Evolutionary conservation across 2,888 invertebrate genomes (phyloP).

Genomic region (Caenorhabditis imperialis): DNA sequence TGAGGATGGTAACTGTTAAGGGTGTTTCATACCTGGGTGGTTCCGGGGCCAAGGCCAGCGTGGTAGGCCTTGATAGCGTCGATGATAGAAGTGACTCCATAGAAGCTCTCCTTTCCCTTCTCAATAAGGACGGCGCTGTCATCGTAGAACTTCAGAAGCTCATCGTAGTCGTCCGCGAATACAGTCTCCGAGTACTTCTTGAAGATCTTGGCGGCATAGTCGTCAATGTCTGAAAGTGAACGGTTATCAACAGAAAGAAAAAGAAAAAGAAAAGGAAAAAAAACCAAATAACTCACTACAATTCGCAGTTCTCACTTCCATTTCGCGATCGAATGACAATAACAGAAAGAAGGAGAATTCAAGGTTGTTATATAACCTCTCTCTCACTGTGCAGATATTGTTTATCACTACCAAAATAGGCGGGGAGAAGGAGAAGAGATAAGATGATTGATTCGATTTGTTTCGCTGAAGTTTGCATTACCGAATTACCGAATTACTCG

Average conservation of each 20-base stretch:
- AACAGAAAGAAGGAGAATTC: too few relatives aligned
- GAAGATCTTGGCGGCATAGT: constrained; percentile 39
- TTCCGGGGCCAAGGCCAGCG: constrained; percentile 38
- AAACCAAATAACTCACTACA: constrained; percentile 38
- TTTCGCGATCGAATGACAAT: too few relatives aligned
- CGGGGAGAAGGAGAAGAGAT: constrained; percentile 1
- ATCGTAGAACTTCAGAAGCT: constrained; percentile 46
- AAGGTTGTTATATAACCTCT: constrained; percentile 30
- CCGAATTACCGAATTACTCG: neutral
- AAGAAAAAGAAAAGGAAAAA: neutral
- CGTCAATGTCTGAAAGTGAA: constrained; percentile 25
- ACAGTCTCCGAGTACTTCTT: constrained; percentile 46
- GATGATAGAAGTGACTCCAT: constrained; percentile 40
- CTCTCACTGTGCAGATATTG: constrained; percentile 36
- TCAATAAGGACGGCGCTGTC: constrained; percentile 51
- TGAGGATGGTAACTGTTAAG: neutral
- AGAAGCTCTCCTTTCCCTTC: constrained; percentile 41
- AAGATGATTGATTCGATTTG: too few relatives aligned
- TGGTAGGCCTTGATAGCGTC: constrained; percentile 50
- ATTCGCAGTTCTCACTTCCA: constrained; percentile 25
- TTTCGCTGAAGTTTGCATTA: neutral
- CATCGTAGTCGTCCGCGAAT: constrained; percentile 48
- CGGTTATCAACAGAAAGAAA: neutral
- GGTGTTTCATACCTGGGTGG: constrained; percentile 29
- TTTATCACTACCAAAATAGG: constrained; percentile 25